Evolutionary conservation across 2,113 vertebrate genomes (phyloP).

Genomic region (Neolamprologus toae): DNA sequence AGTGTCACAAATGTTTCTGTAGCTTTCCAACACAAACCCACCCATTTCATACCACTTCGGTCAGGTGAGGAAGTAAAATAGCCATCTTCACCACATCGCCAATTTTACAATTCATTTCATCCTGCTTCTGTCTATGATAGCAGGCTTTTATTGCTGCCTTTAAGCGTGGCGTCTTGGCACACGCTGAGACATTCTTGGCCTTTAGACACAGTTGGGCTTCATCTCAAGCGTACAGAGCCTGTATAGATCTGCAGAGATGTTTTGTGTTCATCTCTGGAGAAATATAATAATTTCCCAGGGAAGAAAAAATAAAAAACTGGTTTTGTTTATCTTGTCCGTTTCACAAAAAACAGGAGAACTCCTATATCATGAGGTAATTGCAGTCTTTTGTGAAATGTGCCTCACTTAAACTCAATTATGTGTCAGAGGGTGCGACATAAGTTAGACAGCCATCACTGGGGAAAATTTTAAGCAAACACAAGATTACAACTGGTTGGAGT

Average conservation of each 20-base stretch:
- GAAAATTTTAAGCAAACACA: not conserved
- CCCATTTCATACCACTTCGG: not conserved
- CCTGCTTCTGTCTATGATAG: not conserved
- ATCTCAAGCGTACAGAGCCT: not conserved
- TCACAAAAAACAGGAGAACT: not conserved
- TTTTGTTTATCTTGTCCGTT: not conserved
- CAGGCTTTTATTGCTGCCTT: not conserved
- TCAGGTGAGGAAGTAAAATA: not conserved
- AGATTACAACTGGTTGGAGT: constrained; percentile 14
- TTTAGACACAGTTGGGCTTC: not conserved
- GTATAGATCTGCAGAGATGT: not conserved
- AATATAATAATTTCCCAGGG: not conserved
- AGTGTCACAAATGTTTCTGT: not conserved
- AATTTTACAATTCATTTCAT: not conserved
- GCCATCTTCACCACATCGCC: not conserved
- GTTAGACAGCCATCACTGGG: not conserved
- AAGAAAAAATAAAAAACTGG: not conserved
- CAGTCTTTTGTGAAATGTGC: not conserved
- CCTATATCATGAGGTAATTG: constrained; percentile 26
- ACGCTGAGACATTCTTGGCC: not conserved
- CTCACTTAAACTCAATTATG: constrained; percentile 12
- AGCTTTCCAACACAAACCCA: not conserved
- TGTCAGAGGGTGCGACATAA: not conserved
- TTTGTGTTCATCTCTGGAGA: not conserved
- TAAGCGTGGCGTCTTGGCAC: not conserved